phyloP scores from a whole-genome alignment of 2,888 invertebrate species.

The Synergus laeviventris region DNA sequence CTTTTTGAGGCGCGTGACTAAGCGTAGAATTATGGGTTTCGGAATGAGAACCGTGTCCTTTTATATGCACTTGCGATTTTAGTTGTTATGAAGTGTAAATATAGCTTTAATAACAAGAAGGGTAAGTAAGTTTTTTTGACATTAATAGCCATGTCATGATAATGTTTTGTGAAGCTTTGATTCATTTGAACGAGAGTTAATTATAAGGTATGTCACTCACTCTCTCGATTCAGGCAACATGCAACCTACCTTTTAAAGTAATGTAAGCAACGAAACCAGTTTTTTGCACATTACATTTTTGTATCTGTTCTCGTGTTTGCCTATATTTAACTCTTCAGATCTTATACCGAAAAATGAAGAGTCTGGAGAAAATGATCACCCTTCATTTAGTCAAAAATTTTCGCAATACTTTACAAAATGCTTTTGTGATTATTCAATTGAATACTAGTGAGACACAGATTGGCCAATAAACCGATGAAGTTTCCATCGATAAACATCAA shows the following conservation, averaged over 20 bases:
- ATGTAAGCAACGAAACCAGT: conserved; percentile 27
- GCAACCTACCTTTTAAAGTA: conserved; percentile 33
- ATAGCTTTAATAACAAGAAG: background rate
- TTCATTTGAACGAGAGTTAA: conserved; percentile 40
- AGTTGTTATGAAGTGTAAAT: conserved; percentile 9
- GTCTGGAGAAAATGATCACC: background rate
- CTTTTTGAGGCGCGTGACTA: conserved; percentile 1
- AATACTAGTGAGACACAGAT: conserved; percentile 2
- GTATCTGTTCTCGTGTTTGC: background rate
- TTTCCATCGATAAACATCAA: conserved; percentile 7
- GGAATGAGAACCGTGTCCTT: background rate
- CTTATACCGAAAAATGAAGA: conserved; percentile 2
- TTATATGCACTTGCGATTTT: background rate
- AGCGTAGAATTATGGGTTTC: background rate
- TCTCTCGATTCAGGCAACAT: conserved; percentile 18
- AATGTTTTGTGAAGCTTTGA: conserved; percentile 35
- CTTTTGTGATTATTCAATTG: background rate
- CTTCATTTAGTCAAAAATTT: conserved; percentile 16
- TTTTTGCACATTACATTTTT: conserved; percentile 16
- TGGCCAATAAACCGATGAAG: conserved; percentile 8
- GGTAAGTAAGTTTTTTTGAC: conserved; percentile 8
- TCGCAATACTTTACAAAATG: background rate
- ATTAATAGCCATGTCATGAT: conserved; percentile 17
- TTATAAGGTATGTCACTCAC: conserved; percentile 37
- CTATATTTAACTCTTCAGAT: conserved; percentile 32